Evolutionary conservation across 30 jellyfish, hydroid and myxozoan species (phyloP), one percentile per base, ranked within the genome.

Genomic region (Aurelia sp.): DNA sequence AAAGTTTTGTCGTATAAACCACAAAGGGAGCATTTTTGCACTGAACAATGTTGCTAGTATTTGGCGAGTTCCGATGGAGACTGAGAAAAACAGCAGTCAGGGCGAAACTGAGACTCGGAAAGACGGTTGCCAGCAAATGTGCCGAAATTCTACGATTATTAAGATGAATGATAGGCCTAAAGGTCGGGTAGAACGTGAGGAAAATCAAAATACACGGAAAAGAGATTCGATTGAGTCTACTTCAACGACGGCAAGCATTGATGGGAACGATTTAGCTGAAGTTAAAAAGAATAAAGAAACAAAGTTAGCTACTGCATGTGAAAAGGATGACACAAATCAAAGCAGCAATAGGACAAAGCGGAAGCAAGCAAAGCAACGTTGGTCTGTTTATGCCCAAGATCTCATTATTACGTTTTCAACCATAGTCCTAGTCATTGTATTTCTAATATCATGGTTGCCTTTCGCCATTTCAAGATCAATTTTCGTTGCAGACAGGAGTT

Each of bases 401-500:
- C 71, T 68, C 58, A 58, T 66, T 11, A 70, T 82, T 0, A 65
- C 92, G 12, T 82, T 82, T 23, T 82, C 92, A 40, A 82, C 92
- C 4, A 21, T 82, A 21, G 75, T 82, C 23, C 37, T 82, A 3
- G 92, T 82, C 21, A 55, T 82, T 30, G 79, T 71, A 60, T 82
- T 82, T 62, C 44, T 70, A 18, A 48, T 70, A 13, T 68, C 77
- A 31, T 82, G 92, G 92, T 13, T 60, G 40, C 92, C 92, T 1
- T 82, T 82, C 69, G 85, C 85, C 17, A 7, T 71, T 21, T 69
- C 92, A 31, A 82, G 92, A 82, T 53, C 53, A 19, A 40, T 50
- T 2, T 82, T 82, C 47, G 85, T 82, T 58, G 51, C 50, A 13
- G 68, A 82, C 47, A 37, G 92, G 22, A 59, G 61, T 69, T 66